phyloP scores from a whole-genome alignment of 2,888 invertebrate species.

The Schizotus pectinicornis region DNA sequence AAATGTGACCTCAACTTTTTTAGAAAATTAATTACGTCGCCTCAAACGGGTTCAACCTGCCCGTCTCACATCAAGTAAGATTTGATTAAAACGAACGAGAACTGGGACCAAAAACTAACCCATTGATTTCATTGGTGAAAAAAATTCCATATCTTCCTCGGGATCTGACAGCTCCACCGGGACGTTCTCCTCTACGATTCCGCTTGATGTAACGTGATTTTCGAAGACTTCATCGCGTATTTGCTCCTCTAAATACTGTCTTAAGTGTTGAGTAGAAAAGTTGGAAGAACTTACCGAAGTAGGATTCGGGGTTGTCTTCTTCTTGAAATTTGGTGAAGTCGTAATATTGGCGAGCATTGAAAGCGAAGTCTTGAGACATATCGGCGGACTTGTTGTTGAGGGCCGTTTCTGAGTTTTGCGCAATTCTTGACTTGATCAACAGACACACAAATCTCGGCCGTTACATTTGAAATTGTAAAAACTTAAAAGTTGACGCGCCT shows the following conservation, averaged over 20 bases:
- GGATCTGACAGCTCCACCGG: constrained; percentile 3
- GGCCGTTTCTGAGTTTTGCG: too few species aligned
- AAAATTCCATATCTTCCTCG: constrained; percentile 11
- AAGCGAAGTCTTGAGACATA: constrained; percentile 34
- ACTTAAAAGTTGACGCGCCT: too few species aligned
- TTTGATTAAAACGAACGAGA: too few species aligned
- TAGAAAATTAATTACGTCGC: too few species aligned
- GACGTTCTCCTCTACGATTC: not conserved
- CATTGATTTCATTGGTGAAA: constrained; percentile 12
- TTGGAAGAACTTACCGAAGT: constrained; percentile 38
- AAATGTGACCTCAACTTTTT: too few species aligned
- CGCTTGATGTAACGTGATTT: not conserved
- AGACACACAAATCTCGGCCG: too few species aligned
- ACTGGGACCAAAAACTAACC: not conserved
- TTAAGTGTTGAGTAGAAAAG: constrained; percentile 7
- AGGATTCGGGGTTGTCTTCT: constrained; percentile 34
- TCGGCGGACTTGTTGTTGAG: too few species aligned
- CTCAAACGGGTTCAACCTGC: too few species aligned
- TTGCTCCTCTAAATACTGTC: not conserved
- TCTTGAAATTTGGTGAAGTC: constrained; percentile 35
- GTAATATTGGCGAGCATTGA: constrained; percentile 42
- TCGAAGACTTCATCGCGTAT: constrained; percentile 1
- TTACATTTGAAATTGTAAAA: too few species aligned
- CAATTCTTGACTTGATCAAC: too few species aligned
- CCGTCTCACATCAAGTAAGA: too few species aligned